Evolutionary conservation across 2,113 vertebrate species (phyloP).

Genomic region (Euleptes europaea): DNA sequence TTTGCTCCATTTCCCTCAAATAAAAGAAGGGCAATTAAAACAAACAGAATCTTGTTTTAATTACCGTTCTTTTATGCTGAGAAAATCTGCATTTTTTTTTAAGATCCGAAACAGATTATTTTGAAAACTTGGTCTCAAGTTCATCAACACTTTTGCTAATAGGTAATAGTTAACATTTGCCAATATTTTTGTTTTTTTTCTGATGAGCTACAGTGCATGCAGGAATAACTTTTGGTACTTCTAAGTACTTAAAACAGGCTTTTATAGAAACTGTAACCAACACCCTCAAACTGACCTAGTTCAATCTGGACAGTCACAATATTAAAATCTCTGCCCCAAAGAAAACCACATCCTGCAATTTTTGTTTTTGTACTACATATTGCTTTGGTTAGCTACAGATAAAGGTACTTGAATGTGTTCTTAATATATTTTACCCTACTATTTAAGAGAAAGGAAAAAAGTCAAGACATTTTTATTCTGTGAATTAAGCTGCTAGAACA

Average conservation of each 20-base stretch:
- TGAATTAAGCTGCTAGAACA: too few relatives aligned
- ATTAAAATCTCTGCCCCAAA: neutral
- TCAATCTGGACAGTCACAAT: neutral
- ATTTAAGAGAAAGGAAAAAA: too few relatives aligned
- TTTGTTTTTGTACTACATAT: too few relatives aligned
- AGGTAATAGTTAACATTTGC: slow-evolving; percentile 38
- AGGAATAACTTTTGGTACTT: slow-evolving; percentile 35
- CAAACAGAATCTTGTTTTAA: too few relatives aligned
- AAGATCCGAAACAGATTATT: slow-evolving; percentile 47
- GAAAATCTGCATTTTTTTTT: slow-evolving; percentile 6
- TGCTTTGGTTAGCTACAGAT: neutral
- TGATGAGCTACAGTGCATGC: slow-evolving; percentile 39
- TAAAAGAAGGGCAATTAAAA: slow-evolving; percentile 36
- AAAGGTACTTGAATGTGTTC: neutral
- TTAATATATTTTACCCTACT: neutral
- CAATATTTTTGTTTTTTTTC: slow-evolving; percentile 43
- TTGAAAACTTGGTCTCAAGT: slow-evolving; percentile 40
- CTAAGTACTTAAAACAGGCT: neutral
- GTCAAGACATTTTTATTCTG: too few relatives aligned
- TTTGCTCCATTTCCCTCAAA: slow-evolving; percentile 49
- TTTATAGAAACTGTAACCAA: neutral
- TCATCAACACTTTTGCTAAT: slow-evolving; percentile 28
- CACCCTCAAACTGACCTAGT: neutral
- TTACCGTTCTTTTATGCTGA: too few relatives aligned
- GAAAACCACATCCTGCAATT: neutral